A percentile compares a stretch with the other conserved stretches of the same genome.
Conservation (phyloP, 2,113 vertebrate genomes). For the Dasyornis broadbenti region DNA sequence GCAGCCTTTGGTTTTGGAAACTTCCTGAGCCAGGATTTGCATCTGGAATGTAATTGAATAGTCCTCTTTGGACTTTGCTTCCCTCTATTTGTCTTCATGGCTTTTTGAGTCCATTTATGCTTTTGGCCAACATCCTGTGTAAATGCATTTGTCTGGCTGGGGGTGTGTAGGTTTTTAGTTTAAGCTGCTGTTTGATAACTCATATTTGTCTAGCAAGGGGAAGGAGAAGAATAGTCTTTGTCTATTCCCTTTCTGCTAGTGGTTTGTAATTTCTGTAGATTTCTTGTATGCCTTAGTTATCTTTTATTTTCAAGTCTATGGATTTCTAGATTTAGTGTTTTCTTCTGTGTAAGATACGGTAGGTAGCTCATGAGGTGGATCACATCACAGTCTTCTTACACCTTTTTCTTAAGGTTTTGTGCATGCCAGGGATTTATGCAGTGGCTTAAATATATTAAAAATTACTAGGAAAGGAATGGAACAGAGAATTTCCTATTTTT, state of each 20-base stretch:
- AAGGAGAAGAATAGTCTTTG: background rate
- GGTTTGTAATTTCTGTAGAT: background rate
- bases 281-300: background rate
- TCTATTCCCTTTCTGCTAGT: background rate
- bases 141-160: background rate
- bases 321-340: background rate
- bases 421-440: background rate
- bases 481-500: background rate
- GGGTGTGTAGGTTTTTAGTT: background rate
- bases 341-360: background rate
- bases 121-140: background rate
- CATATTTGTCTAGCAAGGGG: background rate
- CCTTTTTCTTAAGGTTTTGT: background rate
- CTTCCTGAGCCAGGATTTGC: background rate
- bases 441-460: background rate
- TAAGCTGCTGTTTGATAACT: background rate
- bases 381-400: background rate
- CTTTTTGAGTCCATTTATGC: background rate
- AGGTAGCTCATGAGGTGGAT: background rate
- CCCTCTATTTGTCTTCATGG: background rate
- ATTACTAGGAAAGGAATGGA: background rate
- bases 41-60: background rate
- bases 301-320: background rate
- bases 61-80: background rate
- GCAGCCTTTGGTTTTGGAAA: background rate